Evolutionary conservation across 1,140 invertebrate species (phyloP).

Genomic region (Cyrtorhinus lividipennis): DNA sequence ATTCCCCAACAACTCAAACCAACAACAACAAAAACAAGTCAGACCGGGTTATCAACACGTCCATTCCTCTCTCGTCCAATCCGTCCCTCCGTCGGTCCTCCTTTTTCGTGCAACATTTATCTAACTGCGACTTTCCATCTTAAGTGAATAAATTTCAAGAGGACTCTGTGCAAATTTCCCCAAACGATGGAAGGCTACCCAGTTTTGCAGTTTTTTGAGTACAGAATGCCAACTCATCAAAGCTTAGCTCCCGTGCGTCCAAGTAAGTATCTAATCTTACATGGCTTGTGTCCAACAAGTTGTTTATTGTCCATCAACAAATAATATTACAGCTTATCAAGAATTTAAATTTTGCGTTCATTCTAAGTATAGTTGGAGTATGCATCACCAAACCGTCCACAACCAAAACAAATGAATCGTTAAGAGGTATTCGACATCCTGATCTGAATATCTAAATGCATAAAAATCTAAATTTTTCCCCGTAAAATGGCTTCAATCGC

Average conservation of each 20-base stretch:
- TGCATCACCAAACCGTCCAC: too few species aligned
- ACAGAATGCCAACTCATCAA: conserved; percentile 16
- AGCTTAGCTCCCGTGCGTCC: conserved; percentile 10
- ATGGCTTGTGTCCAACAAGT: neutral
- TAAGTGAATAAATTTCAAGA: neutral
- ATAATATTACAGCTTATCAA: neutral
- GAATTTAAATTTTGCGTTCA: neutral
- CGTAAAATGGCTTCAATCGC: too few species aligned
- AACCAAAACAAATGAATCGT: too few species aligned
- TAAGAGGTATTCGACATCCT: too few species aligned
- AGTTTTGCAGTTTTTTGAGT: conserved; percentile 22
- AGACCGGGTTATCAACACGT: too few species aligned
- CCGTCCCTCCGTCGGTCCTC: too few species aligned
- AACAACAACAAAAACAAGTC: neutral
- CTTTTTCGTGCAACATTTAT: too few species aligned
- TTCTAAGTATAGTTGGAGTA: too few species aligned
- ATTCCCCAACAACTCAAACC: neutral
- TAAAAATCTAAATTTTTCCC: too few species aligned
- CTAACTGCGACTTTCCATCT: neutral
- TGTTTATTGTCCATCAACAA: too few species aligned
- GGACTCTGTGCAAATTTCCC: neutral
- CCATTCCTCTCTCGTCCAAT: too few species aligned
- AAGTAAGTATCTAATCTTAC: conserved; percentile 10
- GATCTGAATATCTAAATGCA: too few species aligned
- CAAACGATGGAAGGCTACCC: conserved; percentile 22